Percentiles rank a stretch among this genome's conserved stretches.
phyloP scores from a whole-genome alignment of 2,888 invertebrate species.

The Stictocephala bisonia region DNA sequence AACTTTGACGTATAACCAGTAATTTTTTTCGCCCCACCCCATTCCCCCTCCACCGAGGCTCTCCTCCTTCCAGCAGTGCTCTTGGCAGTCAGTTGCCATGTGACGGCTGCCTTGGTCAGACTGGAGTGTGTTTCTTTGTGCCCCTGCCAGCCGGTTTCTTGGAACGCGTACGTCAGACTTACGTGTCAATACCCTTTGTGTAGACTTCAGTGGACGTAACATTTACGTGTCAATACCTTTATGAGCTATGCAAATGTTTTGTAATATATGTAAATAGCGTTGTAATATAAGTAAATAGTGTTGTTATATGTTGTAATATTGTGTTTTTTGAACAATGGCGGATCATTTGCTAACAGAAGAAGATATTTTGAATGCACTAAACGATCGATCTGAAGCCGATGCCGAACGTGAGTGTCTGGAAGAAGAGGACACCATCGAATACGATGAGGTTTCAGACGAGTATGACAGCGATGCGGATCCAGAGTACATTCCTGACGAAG shows the following conservation, averaged over 20 bases:
- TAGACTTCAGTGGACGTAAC: constrained; percentile 24
- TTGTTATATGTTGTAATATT: neutral
- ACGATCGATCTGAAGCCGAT: constrained; percentile 19
- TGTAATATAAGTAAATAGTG: no score
- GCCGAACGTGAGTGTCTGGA: constrained; percentile 26
- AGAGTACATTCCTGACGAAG: constrained; percentile 25
- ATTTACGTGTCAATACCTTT: constrained; percentile 21
- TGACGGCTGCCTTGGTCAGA: constrained; percentile 20
- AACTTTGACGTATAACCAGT: no score
- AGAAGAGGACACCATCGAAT: constrained; percentile 29
- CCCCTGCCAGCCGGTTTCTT: neutral
- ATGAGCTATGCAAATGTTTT: constrained; percentile 14
- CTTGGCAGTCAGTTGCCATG: no score
- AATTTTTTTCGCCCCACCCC: no score
- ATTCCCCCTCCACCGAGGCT: no score
- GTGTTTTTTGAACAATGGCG: neutral
- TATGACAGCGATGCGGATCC: constrained; percentile 30
- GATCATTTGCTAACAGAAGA: constrained; percentile 10
- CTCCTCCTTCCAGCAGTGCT: no score
- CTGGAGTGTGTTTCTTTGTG: constrained; percentile 11
- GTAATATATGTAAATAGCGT: neutral
- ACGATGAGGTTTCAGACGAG: constrained; percentile 17
- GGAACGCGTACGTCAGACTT: constrained; percentile 6
- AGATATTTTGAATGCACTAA: constrained; percentile 23
- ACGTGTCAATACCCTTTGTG: constrained; percentile 24